Evolutionary conservation across 2,888 invertebrate genomes (phyloP).

Genomic region (Didymodactylos carnosus): DNA sequence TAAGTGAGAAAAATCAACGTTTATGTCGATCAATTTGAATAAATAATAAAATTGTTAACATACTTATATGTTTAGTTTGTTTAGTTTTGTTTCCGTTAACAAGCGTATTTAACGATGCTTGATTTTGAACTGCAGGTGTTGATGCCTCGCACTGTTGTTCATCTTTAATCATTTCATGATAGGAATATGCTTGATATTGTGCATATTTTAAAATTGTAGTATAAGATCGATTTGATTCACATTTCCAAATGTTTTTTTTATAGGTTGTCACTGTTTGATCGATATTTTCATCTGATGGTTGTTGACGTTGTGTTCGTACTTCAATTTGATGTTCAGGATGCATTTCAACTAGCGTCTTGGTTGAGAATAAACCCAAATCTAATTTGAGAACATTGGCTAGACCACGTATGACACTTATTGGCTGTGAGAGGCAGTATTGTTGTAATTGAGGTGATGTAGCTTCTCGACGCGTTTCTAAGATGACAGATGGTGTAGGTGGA

Average conservation of each 20-base stretch:
- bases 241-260: conserved; percentile 50
- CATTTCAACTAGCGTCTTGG: conserved; percentile 62
- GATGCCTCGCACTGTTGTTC: too few species aligned
- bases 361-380: conserved; percentile 90
- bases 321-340: conserved; percentile 69
- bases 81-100: too few species aligned
- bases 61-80: too few species aligned
- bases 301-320: conserved; percentile 49
- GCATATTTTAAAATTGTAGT: conserved; percentile 93
- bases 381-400: conserved; percentile 63
- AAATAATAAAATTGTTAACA: too few species aligned
- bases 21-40: too few species aligned
- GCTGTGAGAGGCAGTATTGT: conserved; percentile 87
- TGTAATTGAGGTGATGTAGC: conserved; percentile 86
- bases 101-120: too few species aligned
- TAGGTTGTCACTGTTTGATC: conserved; percentile 43
- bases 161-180: conserved; percentile 50
- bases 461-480: conserved; percentile 80
- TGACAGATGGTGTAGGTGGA: conserved; percentile 69
- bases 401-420: conserved; percentile 83
- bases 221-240: conserved; percentile 76
- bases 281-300: conserved; percentile 88
- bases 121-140: too few species aligned
- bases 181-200: conserved; percentile 90
- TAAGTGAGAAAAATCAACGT: too few species aligned